These are phyloP conservation scores for Pogonophryne albipinna DNA, from an alignment of 2,797 vertebrate species.

Conservation along the genomic window DNA sequence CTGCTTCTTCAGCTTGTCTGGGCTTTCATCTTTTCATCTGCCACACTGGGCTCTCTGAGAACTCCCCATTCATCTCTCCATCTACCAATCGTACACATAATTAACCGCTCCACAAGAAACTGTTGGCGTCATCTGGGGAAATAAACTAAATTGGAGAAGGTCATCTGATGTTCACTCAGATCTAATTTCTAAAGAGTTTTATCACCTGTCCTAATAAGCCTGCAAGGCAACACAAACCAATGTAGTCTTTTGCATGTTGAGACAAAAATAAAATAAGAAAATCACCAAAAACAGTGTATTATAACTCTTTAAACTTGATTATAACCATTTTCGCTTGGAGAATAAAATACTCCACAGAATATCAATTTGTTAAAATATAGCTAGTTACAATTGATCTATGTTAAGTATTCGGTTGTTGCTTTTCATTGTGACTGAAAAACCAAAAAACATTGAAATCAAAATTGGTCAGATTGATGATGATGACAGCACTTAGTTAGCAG, in stretches of 20 bases:
- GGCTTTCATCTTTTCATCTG: slow-evolving; percentile 64
- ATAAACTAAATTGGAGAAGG: slow-evolving; percentile 31
- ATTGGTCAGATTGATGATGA: slow-evolving; percentile 44
- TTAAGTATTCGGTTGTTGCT: slow-evolving; percentile 37
- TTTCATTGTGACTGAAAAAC: slow-evolving; percentile 3
- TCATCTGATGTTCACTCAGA: slow-evolving; percentile 34
- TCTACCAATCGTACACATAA: slow-evolving; percentile 60
- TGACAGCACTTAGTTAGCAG: slow-evolving; percentile 40
- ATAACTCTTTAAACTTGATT: background rate
- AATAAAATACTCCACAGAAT: slow-evolving; percentile 1
- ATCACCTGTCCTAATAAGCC: background rate
- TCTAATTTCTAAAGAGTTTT: slow-evolving; percentile 6
- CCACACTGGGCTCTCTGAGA: slow-evolving; percentile 29
- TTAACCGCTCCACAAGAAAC: slow-evolving; percentile 40
- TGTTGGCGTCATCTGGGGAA: slow-evolving; percentile 24
- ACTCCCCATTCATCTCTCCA: slow-evolving; percentile 45
- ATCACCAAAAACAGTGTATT: background rate
- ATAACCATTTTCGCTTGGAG: background rate
- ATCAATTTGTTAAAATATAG: slow-evolving; percentile 10
- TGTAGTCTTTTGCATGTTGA: background rate
- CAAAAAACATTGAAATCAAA: slow-evolving; percentile 7
- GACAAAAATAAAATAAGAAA: background rate
- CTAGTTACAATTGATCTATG: slow-evolving; percentile 34
- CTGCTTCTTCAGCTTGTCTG: slow-evolving; percentile 48
- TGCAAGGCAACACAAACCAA: background rate